Percentiles rank a stretch among this genome's conserved stretches.
phyloP scores from a whole-genome alignment of 2,888 invertebrate genomes.

The Bombyx huttoni region DNA sequence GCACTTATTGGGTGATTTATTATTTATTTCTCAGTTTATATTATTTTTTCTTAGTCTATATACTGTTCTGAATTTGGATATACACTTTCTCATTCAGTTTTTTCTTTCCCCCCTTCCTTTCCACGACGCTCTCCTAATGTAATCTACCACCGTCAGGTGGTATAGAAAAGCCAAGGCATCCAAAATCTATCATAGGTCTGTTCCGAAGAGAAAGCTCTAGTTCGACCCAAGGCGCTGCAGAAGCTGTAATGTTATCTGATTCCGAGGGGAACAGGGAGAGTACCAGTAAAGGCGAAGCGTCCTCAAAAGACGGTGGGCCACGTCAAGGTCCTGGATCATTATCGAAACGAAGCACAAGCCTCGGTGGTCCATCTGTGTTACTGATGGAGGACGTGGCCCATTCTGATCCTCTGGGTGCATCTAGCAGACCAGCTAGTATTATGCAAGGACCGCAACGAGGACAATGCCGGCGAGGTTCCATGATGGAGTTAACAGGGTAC shows the following conservation, averaged over 20 bases:
- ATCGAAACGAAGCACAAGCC: constrained; percentile 58
- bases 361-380: constrained; percentile 68
- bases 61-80: background rate
- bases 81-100: constrained; percentile 35
- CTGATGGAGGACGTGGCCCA: constrained; percentile 75
- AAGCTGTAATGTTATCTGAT: constrained; percentile 68
- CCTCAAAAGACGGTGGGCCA: constrained; percentile 48
- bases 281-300: constrained; percentile 45
- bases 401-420: constrained; percentile 75
- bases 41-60: background rate
- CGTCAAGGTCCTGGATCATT: constrained; percentile 52
- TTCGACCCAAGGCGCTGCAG: constrained; percentile 75
- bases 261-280: constrained; percentile 65
- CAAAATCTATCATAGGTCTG: constrained; percentile 90
- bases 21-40: background rate
- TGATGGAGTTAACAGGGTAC: constrained; percentile 86
- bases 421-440: constrained; percentile 72
- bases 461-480: constrained; percentile 82
- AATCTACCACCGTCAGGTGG: constrained; percentile 74
- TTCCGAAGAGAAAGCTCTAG: constrained; percentile 87
- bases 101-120: constrained; percentile 32
- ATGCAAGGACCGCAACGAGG: constrained; percentile 75
- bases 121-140: constrained; percentile 23
- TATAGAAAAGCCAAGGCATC: constrained; percentile 87
- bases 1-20: background rate